Evolutionary conservation across 2,113 vertebrate genomes (phyloP), one percentile per base, ranked within the genome.

Genomic region (Strix aluco): DNA sequence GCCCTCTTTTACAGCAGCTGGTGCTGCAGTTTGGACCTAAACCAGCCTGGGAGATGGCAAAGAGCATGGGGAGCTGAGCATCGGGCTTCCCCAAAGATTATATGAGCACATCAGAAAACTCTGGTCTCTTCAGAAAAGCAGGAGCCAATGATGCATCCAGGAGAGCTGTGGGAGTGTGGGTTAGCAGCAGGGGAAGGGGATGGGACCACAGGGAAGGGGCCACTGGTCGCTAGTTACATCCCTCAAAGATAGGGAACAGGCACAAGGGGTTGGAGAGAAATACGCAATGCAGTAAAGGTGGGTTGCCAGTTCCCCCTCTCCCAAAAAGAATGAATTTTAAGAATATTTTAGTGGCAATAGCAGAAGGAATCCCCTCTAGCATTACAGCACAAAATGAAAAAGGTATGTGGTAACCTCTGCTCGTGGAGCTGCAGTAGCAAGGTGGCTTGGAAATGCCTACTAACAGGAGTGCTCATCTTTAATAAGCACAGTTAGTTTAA

Each of bases 401-500:
- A 20, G 15, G 6, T 34, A 4, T 11, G 51, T 30, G 55, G 38
- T 42, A 57, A 40, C 36, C 67, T 86, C 83, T 75, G 70, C 69
- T 67, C 0, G 0, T 34, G 46, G 40, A 83, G 40, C 67, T 61
- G 36, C 57, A 40, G 63, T 16, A 49, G 49, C 23, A 49, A 86
- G 29, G 40, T 57, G 75, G 36, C 63, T 87, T 58, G 78, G 72
- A 88, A 91, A 72, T 42, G 42, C 63, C 86, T 75, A 3, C 65
- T 36, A 38, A 58, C 8, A 42, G 27, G 34, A 88, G 47, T 8
- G 19, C 46, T 36, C 11, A 2, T 44, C 51, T 38, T 77, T 81
- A 84, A 81, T 70, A n/a, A 90, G 70, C 78, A 21, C 66, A 44
- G 70, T 40, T 81, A 34, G 54, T 62, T 92, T 90, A 91, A 94